Evolutionary conservation across 1,140 invertebrate genomes (phyloP).

Genomic region (Drosophila hydei): DNA sequence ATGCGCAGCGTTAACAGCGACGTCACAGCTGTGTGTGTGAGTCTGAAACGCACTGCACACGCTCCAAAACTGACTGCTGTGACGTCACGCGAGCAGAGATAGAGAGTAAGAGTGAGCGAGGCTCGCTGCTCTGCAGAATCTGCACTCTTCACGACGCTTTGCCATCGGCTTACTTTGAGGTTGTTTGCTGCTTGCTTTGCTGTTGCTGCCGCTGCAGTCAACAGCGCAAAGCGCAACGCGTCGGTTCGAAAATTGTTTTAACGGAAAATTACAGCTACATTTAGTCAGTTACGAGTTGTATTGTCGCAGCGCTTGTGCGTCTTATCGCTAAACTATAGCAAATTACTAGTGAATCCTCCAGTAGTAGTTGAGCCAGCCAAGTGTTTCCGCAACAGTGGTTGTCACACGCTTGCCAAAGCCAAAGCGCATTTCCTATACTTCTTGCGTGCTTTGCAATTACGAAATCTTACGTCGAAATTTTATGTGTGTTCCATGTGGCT

Average conservation of each 20-base stretch:
- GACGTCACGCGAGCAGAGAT: conserved; percentile 14
- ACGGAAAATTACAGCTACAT: conserved; percentile 68
- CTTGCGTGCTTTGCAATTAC: conserved; percentile 60
- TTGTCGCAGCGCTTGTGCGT: background rate
- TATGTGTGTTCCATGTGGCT: conserved; percentile 65
- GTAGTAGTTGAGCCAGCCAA: conserved; percentile 1
- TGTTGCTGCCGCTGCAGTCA: conserved; percentile 55
- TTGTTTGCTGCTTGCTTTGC: conserved; percentile 24
- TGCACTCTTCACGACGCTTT: background rate
- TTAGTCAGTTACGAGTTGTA: conserved; percentile 18
- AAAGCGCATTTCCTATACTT: conserved; percentile 23
- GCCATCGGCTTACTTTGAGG: conserved; percentile 45
- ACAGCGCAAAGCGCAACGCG: conserved; percentile 65
- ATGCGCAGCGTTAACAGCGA: background rate
- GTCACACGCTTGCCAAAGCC: conserved; percentile 9
- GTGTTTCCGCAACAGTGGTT: conserved; percentile 9
- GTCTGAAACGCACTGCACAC: background rate
- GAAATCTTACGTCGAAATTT: conserved; percentile 55
- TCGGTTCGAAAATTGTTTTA: conserved; percentile 47
- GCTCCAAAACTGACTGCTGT: conserved; percentile 3
- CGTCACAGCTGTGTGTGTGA: conserved; percentile 8
- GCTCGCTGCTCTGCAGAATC: background rate
- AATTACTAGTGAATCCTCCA: conserved; percentile 15
- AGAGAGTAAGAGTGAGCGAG: background rate
- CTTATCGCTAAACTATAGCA: conserved; percentile 25